A percentile compares a stretch with the other conserved stretches of the same genome.
Evolutionary conservation across 2,888 invertebrate species (phyloP).

Genomic region (Gerris lacustris): DNA sequence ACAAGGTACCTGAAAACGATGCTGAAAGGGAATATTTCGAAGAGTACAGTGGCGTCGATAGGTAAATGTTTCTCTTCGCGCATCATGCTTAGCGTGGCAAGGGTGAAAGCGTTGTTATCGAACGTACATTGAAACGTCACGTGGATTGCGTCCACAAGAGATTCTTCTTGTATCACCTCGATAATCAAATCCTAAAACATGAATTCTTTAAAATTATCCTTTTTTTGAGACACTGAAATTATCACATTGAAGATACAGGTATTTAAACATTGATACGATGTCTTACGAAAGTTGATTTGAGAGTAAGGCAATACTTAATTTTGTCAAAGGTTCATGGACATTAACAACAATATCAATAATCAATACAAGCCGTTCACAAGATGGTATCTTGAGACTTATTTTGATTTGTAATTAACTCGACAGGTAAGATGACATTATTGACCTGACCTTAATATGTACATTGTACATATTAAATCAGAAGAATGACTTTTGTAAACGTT

Average conservation of each 20-base stretch:
- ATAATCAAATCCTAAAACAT: constrained; percentile 61
- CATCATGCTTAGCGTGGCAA: constrained; percentile 71
- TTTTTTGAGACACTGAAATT: not conserved
- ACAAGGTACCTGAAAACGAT: constrained; percentile 76
- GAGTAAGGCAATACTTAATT: too few species aligned
- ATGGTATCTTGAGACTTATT: too few species aligned
- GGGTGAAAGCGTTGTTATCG: constrained; percentile 81
- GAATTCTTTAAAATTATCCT: not conserved
- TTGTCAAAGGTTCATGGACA: too few species aligned
- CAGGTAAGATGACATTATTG: too few species aligned
- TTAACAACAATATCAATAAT: too few species aligned
- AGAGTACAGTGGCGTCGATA: constrained; percentile 76
- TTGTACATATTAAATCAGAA: too few species aligned
- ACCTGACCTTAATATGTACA: too few species aligned
- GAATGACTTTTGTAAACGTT: too few species aligned
- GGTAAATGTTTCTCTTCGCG: constrained; percentile 79
- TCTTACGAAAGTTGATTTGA: not conserved
- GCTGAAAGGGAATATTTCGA: constrained; percentile 96
- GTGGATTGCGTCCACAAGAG: constrained; percentile 80
- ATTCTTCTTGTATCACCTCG: constrained; percentile 73
- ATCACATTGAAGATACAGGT: not conserved
- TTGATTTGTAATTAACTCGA: too few species aligned
- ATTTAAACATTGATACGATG: not conserved
- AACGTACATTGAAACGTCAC: constrained; percentile 89
- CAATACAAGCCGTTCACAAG: too few species aligned